phyloP scores from a whole-genome alignment of 2,888 invertebrate genomes.

The Ypsolopha scabrella region DNA sequence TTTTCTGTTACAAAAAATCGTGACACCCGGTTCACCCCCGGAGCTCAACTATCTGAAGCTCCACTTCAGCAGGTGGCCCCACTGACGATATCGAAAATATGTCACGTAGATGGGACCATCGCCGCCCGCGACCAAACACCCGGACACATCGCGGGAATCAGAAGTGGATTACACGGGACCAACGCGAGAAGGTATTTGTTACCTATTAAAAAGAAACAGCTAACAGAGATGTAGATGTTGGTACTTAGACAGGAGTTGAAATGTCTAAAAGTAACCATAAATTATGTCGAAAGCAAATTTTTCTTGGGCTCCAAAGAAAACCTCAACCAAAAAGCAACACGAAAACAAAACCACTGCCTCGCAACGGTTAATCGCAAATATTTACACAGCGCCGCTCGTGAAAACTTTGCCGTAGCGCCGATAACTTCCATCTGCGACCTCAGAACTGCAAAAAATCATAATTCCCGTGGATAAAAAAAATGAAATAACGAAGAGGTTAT shows the following conservation, averaged over 20 bases:
- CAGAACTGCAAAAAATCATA: constrained; percentile 40
- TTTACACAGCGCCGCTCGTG: constrained; percentile 46
- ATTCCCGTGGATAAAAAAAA: constrained; percentile 5
- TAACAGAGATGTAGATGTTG: not conserved
- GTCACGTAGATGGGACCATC: constrained; percentile 39
- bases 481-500: constrained; percentile 27
- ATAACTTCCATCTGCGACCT: constrained; percentile 36
- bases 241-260: no score
- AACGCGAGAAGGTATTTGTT: not conserved
- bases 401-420: constrained; percentile 45
- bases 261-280: no score
- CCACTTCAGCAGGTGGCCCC: not conserved
- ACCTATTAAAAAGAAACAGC: not conserved
- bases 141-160: constrained; percentile 1
- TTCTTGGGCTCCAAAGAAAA: constrained; percentile 31
- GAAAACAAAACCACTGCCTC: constrained; percentile 25
- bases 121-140: constrained; percentile 21
- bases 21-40: no score
- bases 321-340: constrained; percentile 42
- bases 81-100: constrained; percentile 19
- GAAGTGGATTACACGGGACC: constrained; percentile 1
- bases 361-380: constrained; percentile 52
- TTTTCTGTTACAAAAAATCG: no score
- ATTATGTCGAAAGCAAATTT: constrained; percentile 21
- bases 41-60: no score